Conservation (phyloP, 2,888 invertebrate species). For the Neria commutata region DNA sequence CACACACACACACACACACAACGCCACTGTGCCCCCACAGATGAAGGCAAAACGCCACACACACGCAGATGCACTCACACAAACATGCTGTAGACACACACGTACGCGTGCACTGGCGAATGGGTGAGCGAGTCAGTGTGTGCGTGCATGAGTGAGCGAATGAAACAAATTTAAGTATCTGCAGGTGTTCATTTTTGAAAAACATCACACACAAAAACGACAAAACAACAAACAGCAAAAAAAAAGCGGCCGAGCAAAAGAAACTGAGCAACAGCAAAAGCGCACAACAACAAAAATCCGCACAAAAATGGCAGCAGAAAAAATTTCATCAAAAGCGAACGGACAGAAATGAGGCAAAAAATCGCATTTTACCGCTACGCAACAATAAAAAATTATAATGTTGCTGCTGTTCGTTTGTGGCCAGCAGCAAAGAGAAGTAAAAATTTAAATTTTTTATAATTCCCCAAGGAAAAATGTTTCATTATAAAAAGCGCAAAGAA, state of each 20-base stretch:
- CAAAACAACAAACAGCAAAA: slow-evolving; percentile 19
- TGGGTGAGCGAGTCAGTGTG: neutral
- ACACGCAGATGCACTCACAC: no score
- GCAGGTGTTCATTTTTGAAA: slow-evolving; percentile 62
- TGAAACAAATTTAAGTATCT: slow-evolving; percentile 62
- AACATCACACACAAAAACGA: slow-evolving; percentile 44
- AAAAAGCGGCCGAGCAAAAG: slow-evolving; percentile 10
- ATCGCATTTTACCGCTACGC: slow-evolving; percentile 37
- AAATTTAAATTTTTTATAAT: no score
- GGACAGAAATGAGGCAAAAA: slow-evolving; percentile 19
- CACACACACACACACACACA: no score
- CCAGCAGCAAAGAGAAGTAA: neutral
- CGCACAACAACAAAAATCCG: no score
- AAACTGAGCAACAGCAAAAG: slow-evolving; percentile 17
- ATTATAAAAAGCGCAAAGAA: neutral
- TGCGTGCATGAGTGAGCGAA: slow-evolving; percentile 18
- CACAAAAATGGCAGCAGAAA: neutral
- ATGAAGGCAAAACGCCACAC: no score
- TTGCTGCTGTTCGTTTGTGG: neutral
- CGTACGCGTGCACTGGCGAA: neutral
- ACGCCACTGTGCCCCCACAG: no score
- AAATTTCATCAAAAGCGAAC: slow-evolving; percentile 16
- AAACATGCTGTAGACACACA: slow-evolving; percentile 39
- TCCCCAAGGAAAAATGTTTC: no score
- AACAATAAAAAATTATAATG: slow-evolving; percentile 9